Evolutionary conservation across 2,797 vertebrate species (phyloP).

Genomic region (Leptoclinus maculatus): DNA sequence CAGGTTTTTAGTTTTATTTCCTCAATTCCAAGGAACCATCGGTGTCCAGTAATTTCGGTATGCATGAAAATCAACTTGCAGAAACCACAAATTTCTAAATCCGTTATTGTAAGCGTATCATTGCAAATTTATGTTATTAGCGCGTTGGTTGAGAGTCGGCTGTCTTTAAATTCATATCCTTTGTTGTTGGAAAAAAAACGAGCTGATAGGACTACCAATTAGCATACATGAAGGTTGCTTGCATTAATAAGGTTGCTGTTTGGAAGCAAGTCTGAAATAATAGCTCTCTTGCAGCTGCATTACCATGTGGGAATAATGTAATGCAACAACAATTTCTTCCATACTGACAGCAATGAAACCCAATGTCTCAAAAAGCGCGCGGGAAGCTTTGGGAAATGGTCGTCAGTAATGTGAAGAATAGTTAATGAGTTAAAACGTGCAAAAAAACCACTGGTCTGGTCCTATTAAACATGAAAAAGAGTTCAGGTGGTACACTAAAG

Average conservation of each 20-base stretch:
- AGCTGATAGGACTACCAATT: background rate
- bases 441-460: constrained; percentile 42
- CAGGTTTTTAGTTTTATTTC: background rate
- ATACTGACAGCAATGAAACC: constrained; percentile 3
- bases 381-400: background rate
- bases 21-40: background rate
- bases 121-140: background rate
- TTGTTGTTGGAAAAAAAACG: background rate
- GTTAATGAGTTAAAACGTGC: constrained; percentile 36
- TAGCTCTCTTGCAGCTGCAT: background rate
- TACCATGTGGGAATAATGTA: background rate
- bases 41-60: background rate
- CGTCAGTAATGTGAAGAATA: background rate
- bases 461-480: constrained; percentile 61
- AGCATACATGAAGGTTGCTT: background rate
- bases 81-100: background rate
- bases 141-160: background rate
- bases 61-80: constrained; percentile 16
- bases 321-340: background rate
- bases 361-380: background rate
- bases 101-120: background rate
- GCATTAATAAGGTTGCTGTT: background rate
- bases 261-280: constrained; percentile 1
- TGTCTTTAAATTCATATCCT: constrained; percentile 5
- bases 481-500: constrained; percentile 56